These are phyloP conservation scores for Rhincodon typus DNA, from an alignment of 2,797 vertebrate genomes.

Conservation along the genomic window DNA sequence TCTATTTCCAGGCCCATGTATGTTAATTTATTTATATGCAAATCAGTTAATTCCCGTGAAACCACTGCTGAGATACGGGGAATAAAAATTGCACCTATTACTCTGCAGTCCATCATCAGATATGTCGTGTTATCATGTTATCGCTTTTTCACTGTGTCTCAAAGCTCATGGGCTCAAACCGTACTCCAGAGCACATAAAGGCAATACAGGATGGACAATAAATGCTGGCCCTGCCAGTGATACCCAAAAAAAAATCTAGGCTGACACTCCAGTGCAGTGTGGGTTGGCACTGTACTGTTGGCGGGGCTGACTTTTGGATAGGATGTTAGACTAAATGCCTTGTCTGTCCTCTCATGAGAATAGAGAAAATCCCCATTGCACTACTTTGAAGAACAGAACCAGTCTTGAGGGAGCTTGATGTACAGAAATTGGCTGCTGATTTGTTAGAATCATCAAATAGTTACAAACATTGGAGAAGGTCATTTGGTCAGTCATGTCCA, in stretches of 20 bases:
- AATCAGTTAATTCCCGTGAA: background rate
- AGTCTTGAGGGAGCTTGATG: background rate
- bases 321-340: background rate
- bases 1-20: background rate
- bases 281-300: background rate
- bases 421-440: background rate
- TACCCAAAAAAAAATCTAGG: background rate
- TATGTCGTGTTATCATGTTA: background rate
- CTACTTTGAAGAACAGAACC: background rate
- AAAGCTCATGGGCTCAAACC: background rate
- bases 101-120: background rate
- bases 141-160: background rate
- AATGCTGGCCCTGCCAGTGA: too few species aligned
- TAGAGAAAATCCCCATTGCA: background rate
- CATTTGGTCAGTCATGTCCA: background rate
- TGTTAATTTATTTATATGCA: constrained; percentile 5
- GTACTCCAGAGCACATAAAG: background rate
- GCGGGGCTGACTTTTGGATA: background rate
- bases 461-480: background rate
- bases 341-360: background rate
- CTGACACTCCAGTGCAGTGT: background rate
- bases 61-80: background rate
- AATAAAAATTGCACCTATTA: background rate
- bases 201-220: too few species aligned
- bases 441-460: background rate